Percentiles rank a stretch among this genome's conserved stretches.
Evolutionary conservation across 2,888 invertebrate species (phyloP).

Genomic region (Drosophila paramelanica): DNA sequence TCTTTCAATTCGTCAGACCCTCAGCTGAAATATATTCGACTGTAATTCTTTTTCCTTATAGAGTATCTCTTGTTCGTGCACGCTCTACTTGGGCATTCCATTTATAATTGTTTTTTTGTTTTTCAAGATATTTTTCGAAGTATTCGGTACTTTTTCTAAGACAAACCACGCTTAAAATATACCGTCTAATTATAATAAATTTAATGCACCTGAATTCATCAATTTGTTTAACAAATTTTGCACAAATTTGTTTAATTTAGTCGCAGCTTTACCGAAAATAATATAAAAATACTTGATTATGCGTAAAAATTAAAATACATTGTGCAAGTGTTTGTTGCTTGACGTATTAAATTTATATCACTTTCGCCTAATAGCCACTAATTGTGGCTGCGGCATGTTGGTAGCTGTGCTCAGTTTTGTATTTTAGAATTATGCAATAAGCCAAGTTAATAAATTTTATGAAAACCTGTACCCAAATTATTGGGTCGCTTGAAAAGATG

Average conservation of each 20-base stretch:
- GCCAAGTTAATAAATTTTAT: slow-evolving; percentile 38
- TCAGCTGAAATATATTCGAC: too few species aligned
- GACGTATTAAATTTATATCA: slow-evolving; percentile 64
- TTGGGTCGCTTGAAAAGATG: slow-evolving; percentile 44
- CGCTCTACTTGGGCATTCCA: neutral
- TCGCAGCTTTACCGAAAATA: slow-evolving; percentile 7
- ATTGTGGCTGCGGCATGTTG: slow-evolving; percentile 49
- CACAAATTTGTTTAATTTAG: slow-evolving; percentile 13
- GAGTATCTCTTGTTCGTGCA: slow-evolving; percentile 1
- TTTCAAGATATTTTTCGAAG: neutral
- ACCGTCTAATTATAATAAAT: slow-evolving; percentile 75
- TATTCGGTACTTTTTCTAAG: slow-evolving; percentile 32
- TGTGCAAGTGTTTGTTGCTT: slow-evolving; percentile 35
- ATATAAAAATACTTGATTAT: slow-evolving; percentile 30
- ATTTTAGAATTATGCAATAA: slow-evolving; percentile 45
- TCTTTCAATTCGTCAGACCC: too few species aligned
- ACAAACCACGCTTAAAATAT: slow-evolving; percentile 45
- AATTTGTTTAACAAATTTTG: slow-evolving; percentile 51
- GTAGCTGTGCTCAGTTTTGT: slow-evolving; percentile 7
- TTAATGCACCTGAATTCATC: slow-evolving; percentile 56
- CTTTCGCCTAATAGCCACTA: slow-evolving; percentile 73
- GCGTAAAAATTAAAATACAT: slow-evolving; percentile 38
- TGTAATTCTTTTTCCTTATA: too few species aligned
- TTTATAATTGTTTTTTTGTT: neutral
- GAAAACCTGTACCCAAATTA: slow-evolving; percentile 55